These are phyloP conservation scores for Diplogasteroides magnus DNA, from an alignment of 1,140 invertebrate species.

Conservation along the genomic window DNA sequence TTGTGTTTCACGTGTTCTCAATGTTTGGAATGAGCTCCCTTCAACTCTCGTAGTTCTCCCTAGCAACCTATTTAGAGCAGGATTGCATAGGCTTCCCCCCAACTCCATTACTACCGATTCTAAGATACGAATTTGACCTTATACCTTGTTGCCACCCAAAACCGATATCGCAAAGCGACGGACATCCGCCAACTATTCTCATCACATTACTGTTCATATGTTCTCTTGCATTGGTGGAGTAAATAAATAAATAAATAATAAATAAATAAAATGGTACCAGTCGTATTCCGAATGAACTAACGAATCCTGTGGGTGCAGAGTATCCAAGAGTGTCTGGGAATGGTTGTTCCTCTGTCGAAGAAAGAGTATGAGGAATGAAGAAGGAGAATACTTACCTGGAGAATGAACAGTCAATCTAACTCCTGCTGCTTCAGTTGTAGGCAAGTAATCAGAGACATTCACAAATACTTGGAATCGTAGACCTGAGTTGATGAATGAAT, in stretches of 20 bases:
- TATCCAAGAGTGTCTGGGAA: conserved; percentile 53
- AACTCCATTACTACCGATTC: no score
- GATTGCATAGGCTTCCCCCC: no score
- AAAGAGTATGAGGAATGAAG: conserved; percentile 21
- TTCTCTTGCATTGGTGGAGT: no score
- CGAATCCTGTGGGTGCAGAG: conserved; percentile 52
- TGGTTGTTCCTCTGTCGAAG: conserved; percentile 36
- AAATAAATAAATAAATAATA: conserved; percentile 6
- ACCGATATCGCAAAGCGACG: no score
- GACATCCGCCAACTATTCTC: no score
- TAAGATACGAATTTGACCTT: no score
- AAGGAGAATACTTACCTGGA: conserved; percentile 1
- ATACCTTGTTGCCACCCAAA: no score
- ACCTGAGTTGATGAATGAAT: conserved; percentile 19
- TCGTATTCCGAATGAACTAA: conserved; percentile 50
- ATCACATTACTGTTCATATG: no score
- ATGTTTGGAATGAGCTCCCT: no score
- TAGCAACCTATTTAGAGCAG: no score
- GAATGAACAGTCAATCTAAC: conserved; percentile 50
- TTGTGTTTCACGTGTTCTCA: no score
- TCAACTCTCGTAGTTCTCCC: no score
- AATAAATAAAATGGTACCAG: conserved; percentile 27
- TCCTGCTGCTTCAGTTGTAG: conserved; percentile 54
- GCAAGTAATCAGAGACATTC: conserved; percentile 53
- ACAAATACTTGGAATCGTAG: conserved; percentile 54